Evolutionary conservation across 2,113 vertebrate species (phyloP), one percentile per base, ranked within the genome.

Genomic region (Platichthys flesus): DNA sequence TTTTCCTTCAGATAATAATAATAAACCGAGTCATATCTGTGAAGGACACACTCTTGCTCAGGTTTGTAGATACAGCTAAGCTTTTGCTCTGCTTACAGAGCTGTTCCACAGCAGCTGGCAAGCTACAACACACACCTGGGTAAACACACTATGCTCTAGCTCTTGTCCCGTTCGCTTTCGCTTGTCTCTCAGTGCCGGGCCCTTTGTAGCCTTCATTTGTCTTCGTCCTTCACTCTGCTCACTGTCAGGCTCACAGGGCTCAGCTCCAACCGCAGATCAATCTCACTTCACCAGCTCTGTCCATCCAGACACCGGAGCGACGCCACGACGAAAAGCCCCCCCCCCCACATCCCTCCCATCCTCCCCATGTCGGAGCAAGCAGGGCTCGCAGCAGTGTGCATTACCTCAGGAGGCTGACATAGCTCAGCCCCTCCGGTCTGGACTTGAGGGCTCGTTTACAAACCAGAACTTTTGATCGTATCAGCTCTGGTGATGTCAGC

Each of bases 61-160:
- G 71, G 81, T 89, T 87, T 88, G 85, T 90, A 67, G 85, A 83
- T 85, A 86, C 80, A 90, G 85, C 77, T 81, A 82, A 91, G 90
- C 84, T 92, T 85, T 84, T 80, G 85, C 75, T 81, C 81, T 91
- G 90, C 84, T 93, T 85, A 84, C 81, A 93, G 86, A 93, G 88
- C 87, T 91, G 89, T 89, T 89, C 76, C 70, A 84, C 73, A 85
- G 89, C 90, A 90, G 89, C 91, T 90, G 92, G 91, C 92, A 89
- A 79, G 80, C 88, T 89, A 37, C 81, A 84, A 82, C 85, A 84
- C 90, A 91, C 94, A 94, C 93, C 94, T 94, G 93, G 91, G 81
- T 93, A 94, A 94, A 95, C 93, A 94, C 64, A 77, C 83, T 67
- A 26, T 15, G 64, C 67, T 85, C 65, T 68, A 76, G 84, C 74